Percentiles rank a stretch among this genome's conserved stretches.
phyloP scores from a whole-genome alignment of 92 coral and sea anemone genomes.

The Chrysogorgia sp. region DNA sequence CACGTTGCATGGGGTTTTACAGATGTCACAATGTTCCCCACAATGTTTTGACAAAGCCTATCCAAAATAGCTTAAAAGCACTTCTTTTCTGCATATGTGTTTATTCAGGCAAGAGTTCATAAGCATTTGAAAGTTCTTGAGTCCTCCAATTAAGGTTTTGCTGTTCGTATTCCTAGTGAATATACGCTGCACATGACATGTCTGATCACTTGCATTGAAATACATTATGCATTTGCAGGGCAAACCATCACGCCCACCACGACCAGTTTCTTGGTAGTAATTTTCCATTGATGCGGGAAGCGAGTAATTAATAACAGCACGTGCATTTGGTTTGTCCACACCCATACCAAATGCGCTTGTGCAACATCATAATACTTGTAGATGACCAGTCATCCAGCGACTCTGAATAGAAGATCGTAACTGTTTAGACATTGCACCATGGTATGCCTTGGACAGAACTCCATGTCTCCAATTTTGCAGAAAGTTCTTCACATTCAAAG shows the following conservation, averaged over 20 bases:
- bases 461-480: slow-evolving; percentile 39
- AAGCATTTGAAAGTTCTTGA: slow-evolving; percentile 7
- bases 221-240: slow-evolving; percentile 23
- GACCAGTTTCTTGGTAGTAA: slow-evolving; percentile 44
- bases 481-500: slow-evolving; percentile 47
- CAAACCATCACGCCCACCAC: slow-evolving; percentile 45
- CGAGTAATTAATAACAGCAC: slow-evolving; percentile 47
- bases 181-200: slow-evolving; percentile 28
- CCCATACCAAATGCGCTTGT: slow-evolving; percentile 60
- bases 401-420: slow-evolving; percentile 15
- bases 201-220: slow-evolving; percentile 28
- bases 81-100: slow-evolving; percentile 26
- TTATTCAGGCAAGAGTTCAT: slow-evolving; percentile 7
- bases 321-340: slow-evolving; percentile 48
- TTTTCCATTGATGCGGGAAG: slow-evolving; percentile 36
- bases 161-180: neutral
- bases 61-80: slow-evolving; percentile 40
- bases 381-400: slow-evolving; percentile 35
- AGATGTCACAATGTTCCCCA: slow-evolving; percentile 27
- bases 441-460: slow-evolving; percentile 30
- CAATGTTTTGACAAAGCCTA: neutral
- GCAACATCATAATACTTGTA: slow-evolving; percentile 47
- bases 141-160: slow-evolving; percentile 14
- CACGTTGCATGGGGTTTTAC: neutral
- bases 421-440: slow-evolving; percentile 42